Conservation (phyloP, 2,888 invertebrate genomes). For the Priocnemis perturbator region DNA sequence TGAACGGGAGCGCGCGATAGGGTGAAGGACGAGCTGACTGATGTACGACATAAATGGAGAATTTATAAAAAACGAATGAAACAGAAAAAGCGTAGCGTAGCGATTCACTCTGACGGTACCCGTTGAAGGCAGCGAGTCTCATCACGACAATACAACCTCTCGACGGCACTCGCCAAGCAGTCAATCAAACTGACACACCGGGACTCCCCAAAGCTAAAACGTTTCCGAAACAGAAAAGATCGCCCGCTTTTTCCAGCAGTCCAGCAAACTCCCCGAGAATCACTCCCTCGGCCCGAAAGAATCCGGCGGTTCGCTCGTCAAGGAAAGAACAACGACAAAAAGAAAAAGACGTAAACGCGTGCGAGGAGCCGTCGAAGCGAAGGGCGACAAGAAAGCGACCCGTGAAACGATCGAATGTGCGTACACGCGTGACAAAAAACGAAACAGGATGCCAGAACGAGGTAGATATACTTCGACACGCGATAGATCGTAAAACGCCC, state of each 20-base stretch:
- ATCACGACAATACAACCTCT: too few relatives aligned
- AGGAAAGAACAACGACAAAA: too few relatives aligned
- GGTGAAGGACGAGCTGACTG: not conserved
- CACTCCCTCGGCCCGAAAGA: too few relatives aligned
- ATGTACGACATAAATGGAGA: not conserved
- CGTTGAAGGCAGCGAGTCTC: too few relatives aligned
- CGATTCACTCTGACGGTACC: too few relatives aligned
- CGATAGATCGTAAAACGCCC: constrained; percentile 20
- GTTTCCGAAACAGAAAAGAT: not conserved
- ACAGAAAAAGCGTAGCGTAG: not conserved
- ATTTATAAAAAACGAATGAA: not conserved
- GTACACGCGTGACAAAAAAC: not conserved
- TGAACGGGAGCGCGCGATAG: not conserved
- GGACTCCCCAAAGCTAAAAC: too few relatives aligned
- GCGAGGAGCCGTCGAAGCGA: too few relatives aligned
- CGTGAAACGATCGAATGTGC: not conserved
- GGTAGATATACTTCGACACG: not conserved
- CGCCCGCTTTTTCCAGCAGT: not conserved
- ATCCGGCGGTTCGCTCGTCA: too few relatives aligned
- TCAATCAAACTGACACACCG: too few relatives aligned
- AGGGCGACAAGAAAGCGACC: not conserved
- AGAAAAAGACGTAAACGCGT: too few relatives aligned
- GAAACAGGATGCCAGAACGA: not conserved
- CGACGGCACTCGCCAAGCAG: too few relatives aligned
- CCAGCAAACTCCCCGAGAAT: not conserved